Percentiles rank a stretch among this genome's conserved stretches.
phyloP scores from a whole-genome alignment of 2,113 vertebrate species.

The Halcyon senegalensis region DNA sequence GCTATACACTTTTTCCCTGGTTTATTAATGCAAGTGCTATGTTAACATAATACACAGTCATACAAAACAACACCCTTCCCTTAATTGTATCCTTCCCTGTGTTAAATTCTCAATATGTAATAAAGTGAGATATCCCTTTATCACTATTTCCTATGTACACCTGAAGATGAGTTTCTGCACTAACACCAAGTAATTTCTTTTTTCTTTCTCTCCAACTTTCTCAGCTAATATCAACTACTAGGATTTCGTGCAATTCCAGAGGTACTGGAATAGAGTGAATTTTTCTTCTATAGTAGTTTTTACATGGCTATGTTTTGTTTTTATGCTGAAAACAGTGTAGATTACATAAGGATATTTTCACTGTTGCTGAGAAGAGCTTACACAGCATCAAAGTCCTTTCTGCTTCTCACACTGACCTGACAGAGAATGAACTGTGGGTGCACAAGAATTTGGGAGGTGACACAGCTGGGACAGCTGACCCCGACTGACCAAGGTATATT shows the following conservation, averaged over 20 bases:
- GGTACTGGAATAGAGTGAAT: neutral
- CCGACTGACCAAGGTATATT: neutral
- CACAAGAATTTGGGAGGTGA: neutral
- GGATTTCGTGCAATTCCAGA: neutral
- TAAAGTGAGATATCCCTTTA: neutral
- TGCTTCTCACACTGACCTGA: no score
- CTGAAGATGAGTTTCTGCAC: neutral
- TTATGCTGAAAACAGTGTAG: neutral
- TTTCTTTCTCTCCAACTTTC: neutral
- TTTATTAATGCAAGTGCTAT: neutral
- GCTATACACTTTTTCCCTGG: neutral
- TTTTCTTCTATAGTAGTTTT: neutral
- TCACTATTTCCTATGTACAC: neutral
- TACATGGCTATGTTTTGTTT: neutral
- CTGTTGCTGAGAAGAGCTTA: neutral
- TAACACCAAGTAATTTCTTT: fast-evolving
- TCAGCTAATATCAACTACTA: neutral
- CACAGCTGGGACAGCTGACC: neutral
- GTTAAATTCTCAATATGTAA: neutral
- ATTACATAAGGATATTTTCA: neutral
- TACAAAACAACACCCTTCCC: neutral
- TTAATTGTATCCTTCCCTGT: neutral
- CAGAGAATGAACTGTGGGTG: fast-evolving
- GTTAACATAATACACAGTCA: neutral
- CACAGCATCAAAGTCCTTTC: neutral